Evolutionary conservation across 2,888 invertebrate genomes (phyloP).

Genomic region (Pyralis farinalis): DNA sequence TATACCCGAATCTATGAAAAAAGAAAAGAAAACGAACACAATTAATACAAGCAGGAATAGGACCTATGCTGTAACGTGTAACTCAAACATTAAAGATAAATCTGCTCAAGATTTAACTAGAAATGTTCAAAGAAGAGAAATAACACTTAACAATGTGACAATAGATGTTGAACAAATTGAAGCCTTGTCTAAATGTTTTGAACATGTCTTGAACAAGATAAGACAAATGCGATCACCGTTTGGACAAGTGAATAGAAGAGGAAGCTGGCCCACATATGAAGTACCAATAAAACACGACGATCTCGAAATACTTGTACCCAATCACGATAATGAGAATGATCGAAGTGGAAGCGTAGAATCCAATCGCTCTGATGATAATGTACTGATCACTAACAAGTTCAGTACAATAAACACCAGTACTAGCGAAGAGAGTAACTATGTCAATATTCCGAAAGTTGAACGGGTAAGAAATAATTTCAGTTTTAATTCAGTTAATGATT

Average conservation of each 20-base stretch:
- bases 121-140: constrained; percentile 5
- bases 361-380: constrained; percentile 42
- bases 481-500: too few relatives aligned
- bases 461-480: too few relatives aligned
- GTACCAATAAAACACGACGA: neutral
- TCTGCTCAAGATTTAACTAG: constrained; percentile 34
- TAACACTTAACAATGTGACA: constrained; percentile 20
- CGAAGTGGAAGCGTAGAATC: constrained; percentile 30
- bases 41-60: constrained; percentile 32
- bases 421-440: too few relatives aligned
- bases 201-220: constrained; percentile 37
- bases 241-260: neutral
- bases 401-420: too few relatives aligned
- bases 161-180: constrained; percentile 33
- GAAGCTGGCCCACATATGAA: neutral
- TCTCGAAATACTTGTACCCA: neutral
- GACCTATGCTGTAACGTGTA: constrained; percentile 22
- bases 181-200: constrained; percentile 40
- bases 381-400: constrained; percentile 45
- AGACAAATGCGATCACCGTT: constrained; percentile 26
- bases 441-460: too few relatives aligned
- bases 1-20: constrained; percentile 37
- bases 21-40: constrained; percentile 19
- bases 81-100: constrained; percentile 28
- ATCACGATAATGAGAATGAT: constrained; percentile 14